Evolutionary conservation across 1,140 invertebrate genomes (phyloP).

Genomic region (Acromyrmex charruanus): DNA sequence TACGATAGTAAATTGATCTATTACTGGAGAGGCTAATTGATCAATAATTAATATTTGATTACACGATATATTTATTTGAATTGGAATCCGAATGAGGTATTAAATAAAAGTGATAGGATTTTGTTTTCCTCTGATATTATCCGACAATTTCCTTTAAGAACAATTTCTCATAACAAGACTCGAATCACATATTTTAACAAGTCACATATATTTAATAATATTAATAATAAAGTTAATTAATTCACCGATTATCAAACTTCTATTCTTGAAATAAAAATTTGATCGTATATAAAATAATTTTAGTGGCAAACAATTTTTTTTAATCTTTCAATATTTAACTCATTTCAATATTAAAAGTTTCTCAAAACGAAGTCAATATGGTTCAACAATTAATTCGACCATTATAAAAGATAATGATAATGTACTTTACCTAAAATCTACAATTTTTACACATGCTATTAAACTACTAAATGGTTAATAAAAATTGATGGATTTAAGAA

Average conservation of each 20-base stretch:
- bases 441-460: not conserved
- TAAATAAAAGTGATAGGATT: not conserved
- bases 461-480: not conserved
- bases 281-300: not conserved
- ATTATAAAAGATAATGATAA: not conserved
- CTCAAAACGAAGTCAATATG: not conserved
- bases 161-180: not conserved
- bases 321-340: not conserved
- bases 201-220: not conserved
- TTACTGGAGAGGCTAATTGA: not conserved
- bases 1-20: conserved; percentile 18
- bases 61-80: conserved; percentile 20
- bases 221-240: not conserved
- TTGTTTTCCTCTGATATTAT: not conserved
- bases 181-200: not conserved
- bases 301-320: not conserved
- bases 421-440: not conserved
- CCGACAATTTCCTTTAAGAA: not conserved
- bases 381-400: not conserved
- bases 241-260: not conserved
- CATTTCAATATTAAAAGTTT: not conserved
- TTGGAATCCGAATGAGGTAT: not conserved
- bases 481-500: not conserved
- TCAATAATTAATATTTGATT: conserved; percentile 28
- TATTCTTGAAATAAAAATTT: conserved; percentile 1